A percentile compares a stretch with the other conserved stretches of the same genome.
Evolutionary conservation across 2,113 vertebrate species (phyloP).

Genomic region (Myotis lucifugus): DNA sequence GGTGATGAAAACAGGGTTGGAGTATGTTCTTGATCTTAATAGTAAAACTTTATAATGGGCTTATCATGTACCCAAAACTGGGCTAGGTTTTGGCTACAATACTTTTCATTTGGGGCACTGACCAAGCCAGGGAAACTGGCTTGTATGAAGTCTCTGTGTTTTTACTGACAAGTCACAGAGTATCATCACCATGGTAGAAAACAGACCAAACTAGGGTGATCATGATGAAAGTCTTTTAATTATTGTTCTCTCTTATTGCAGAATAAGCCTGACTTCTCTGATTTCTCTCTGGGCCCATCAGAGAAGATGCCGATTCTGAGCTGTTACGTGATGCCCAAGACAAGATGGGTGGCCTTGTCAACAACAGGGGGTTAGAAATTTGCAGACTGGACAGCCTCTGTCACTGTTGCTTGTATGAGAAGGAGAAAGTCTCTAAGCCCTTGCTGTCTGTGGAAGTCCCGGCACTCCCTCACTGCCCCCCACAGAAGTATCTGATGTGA

Average conservation of each 20-base stretch:
- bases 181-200: slow-evolving; percentile 3
- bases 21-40: not conserved
- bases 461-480: not conserved
- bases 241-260: not conserved
- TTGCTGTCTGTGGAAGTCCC: not conserved
- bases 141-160: not conserved
- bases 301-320: not conserved
- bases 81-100: not conserved
- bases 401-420: not conserved
- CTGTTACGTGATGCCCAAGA: not conserved
- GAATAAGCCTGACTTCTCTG: not conserved
- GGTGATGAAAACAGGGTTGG: not conserved
- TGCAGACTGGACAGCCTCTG: not conserved
- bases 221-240: not conserved
- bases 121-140: not conserved
- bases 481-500: not conserved
- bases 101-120: not conserved
- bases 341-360: not conserved
- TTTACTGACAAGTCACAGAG: not conserved
- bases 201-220: not conserved
- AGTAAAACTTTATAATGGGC: not conserved
- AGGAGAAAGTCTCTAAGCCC: not conserved
- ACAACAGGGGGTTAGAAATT: not conserved
- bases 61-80: not conserved
- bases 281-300: not conserved